Evolutionary conservation across 2,797 vertebrate species (phyloP).

Genomic region (Anguilla anguilla): DNA sequence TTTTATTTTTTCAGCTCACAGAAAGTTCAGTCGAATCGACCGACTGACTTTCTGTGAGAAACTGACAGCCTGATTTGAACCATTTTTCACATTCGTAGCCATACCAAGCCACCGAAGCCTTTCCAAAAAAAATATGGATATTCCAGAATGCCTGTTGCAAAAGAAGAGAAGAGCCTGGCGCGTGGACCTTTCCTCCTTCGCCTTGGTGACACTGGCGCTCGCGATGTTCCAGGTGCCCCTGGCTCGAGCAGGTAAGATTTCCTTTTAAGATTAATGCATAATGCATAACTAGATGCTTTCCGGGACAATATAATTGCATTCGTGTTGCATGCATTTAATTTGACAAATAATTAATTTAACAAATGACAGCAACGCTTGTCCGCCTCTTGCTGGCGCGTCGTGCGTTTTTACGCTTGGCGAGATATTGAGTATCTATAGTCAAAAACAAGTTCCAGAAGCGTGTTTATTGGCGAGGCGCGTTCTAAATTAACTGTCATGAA

Average conservation of each 20-base stretch:
- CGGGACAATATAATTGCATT: not conserved
- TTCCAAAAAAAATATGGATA: slow-evolving; percentile 70
- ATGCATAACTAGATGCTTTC: not conserved
- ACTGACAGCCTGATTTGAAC: slow-evolving; percentile 57
- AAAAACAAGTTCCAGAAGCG: not conserved
- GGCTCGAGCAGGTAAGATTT: slow-evolving; percentile 72
- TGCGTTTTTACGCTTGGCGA: slow-evolving; percentile 26
- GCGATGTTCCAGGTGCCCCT: slow-evolving; percentile 63
- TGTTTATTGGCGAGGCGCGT: not conserved
- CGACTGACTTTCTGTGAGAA: slow-evolving; percentile 69
- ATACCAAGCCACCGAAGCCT: slow-evolving; percentile 37
- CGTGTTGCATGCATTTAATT: not conserved
- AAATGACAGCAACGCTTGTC: not conserved
- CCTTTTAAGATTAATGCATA: not conserved
- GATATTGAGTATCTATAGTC: not conserved
- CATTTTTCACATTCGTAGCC: slow-evolving; percentile 57
- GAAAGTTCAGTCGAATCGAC: slow-evolving; percentile 64
- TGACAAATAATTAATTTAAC: not conserved
- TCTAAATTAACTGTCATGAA: not conserved
- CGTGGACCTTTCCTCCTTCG: slow-evolving; percentile 66
- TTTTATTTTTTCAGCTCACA: slow-evolving; percentile 58
- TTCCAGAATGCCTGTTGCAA: slow-evolving; percentile 65
- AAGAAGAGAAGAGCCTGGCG: slow-evolving; percentile 76
- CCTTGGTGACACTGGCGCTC: slow-evolving; percentile 65
- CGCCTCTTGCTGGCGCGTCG: not conserved